Evolutionary conservation across 2,797 vertebrate genomes (phyloP), one percentile per base, ranked within the genome.

Genomic region (Gastrophryne carolinensis): DNA sequence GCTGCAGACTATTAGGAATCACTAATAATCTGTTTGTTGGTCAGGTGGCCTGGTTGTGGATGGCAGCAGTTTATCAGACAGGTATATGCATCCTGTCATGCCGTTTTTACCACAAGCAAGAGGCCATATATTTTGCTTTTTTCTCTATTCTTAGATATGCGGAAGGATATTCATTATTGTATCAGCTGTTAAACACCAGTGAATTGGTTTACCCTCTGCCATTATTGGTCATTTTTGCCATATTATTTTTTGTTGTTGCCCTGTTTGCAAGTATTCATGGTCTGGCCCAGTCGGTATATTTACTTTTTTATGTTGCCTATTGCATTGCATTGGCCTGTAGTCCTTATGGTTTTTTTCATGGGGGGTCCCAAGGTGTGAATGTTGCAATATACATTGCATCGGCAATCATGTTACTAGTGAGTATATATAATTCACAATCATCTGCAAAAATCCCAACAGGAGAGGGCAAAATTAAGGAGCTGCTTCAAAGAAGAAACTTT

Each of bases 31-130:
- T 95, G 0, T 91, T 67, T 44, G 23, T 79, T 0, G 92, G 93
- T 3, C 94, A 94, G 0, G 89, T 95, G 52, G 90, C 94, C 47
- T 96, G 94, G 95, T 85, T 96, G 57, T 95, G 93, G 94, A 92
- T 89, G 0, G 92, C 93, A 13, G 93, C 89, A 3, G 57, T 89
- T 75, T 94, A 86, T 77, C 95, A 96, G 84, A 54, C 93, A 0
- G 90, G 82, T 13, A 77, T 92, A 78, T 94, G 92, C 62, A 5
- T 95, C 63, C 72, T 93, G n/a, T 53, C 65, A 29, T 67, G 54
- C 19, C 86, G 94, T 30, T 83, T 84, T 0, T 86, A 90, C 88
- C 92, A 95, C 64, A 82, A 80, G 0, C 82, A 93, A 0, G 80
- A 85, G 37, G 94, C 94, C 29, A 94, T 91, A 0, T 93, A 91